These are phyloP conservation scores for Microcaecilia unicolor DNA, from an alignment of 2,797 vertebrate genomes.

Conservation along the genomic window DNA sequence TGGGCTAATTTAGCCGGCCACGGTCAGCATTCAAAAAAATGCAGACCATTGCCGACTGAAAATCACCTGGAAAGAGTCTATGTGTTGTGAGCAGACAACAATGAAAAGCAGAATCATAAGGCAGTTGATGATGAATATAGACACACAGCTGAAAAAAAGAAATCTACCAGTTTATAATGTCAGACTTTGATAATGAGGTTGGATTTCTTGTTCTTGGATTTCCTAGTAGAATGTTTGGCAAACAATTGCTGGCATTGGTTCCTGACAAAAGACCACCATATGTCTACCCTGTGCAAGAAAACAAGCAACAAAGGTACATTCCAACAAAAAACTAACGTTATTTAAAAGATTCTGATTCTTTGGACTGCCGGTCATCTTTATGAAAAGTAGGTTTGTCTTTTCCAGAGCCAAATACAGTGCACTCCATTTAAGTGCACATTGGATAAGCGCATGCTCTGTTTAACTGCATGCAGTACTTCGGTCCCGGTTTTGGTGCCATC, in stretches of 20 bases:
- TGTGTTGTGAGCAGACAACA: neutral
- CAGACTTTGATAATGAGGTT: constrained; percentile 24
- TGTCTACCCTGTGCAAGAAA: neutral
- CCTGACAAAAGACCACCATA: constrained; percentile 11
- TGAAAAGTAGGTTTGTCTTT: neutral
- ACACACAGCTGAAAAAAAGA: constrained; percentile 20
- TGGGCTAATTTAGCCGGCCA: no score
- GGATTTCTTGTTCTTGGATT: constrained; percentile 13
- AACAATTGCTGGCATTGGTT: constrained; percentile 6
- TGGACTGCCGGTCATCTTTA: constrained; percentile 5
- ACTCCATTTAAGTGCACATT: no score
- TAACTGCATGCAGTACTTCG: no score
- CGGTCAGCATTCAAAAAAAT: no score
- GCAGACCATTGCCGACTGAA: no score
- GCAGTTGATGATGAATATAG: constrained; percentile 1
- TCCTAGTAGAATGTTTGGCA: constrained; percentile 2
- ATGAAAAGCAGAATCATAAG: constrained; percentile 5
- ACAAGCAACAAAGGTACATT: neutral
- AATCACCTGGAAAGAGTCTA: no score
- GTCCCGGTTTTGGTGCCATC: no score
- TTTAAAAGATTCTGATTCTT: neutral
- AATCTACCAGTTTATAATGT: constrained; percentile 18
- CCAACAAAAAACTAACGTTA: neutral
- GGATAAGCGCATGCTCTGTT: no score
- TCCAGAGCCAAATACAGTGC: neutral